phyloP scores from a whole-genome alignment of 1,140 invertebrate species.

The Danaus melanippus region DNA sequence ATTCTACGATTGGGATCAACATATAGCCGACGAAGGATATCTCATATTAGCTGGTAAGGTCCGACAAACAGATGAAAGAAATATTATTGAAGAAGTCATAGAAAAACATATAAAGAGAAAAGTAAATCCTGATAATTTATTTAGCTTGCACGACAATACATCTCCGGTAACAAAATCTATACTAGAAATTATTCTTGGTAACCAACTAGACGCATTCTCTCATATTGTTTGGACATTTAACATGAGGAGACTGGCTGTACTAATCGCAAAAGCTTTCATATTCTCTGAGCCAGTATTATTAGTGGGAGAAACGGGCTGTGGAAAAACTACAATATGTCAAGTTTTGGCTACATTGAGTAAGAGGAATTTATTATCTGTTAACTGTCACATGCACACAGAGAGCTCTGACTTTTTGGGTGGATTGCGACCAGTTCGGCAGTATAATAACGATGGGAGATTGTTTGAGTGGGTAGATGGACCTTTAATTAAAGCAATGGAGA shows the following conservation, averaged over 20 bases:
- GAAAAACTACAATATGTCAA: slow-evolving; percentile 98
- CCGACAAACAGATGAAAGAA: slow-evolving; percentile 84
- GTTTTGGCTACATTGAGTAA: slow-evolving; percentile 80
- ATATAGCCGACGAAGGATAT: slow-evolving; percentile 97
- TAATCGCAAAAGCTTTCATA: slow-evolving; percentile 90
- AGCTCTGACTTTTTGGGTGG: slow-evolving; percentile 98
- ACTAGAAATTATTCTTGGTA: slow-evolving; percentile 77
- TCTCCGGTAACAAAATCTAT: slow-evolving; percentile 85
- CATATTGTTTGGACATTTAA: slow-evolving; percentile 96
- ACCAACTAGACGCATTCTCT: slow-evolving; percentile 74
- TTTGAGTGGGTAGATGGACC: slow-evolving; percentile 99
- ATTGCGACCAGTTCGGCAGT: slow-evolving; percentile 88
- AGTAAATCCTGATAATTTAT: slow-evolving; percentile 83
- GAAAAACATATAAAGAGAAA: slow-evolving; percentile 88
- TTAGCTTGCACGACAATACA: slow-evolving; percentile 80
- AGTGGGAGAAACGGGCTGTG: slow-evolving; percentile 98
- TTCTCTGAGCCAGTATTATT: slow-evolving; percentile 96
- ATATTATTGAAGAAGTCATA: slow-evolving; percentile 85
- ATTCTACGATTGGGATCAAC: slow-evolving; percentile 97
- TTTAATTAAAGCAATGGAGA: slow-evolving; percentile 91
- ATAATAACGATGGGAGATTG: slow-evolving; percentile 74
- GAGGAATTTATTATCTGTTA: slow-evolving; percentile 84
- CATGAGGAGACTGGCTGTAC: slow-evolving; percentile 92
- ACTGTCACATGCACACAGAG: slow-evolving; percentile 99
- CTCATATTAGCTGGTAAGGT: slow-evolving; percentile 95